Conservation (phyloP, 2,113 vertebrate genomes). For the Nanorana parkeri region DNA sequence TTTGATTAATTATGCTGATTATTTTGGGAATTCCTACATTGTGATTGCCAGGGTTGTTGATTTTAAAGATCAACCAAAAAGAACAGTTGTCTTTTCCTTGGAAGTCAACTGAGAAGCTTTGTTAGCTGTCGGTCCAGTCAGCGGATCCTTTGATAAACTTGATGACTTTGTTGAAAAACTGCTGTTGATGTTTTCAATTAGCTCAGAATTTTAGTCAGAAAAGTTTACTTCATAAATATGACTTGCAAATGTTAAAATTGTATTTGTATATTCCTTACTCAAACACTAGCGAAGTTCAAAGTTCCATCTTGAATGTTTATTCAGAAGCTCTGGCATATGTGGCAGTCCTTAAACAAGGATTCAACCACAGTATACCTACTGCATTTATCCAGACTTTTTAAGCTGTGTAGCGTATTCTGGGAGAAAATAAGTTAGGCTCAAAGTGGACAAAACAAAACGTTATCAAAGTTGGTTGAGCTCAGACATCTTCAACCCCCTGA, state of each 20-base stretch:
- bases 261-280: background rate
- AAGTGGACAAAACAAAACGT: too few species aligned
- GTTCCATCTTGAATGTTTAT: background rate
- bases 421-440: too few species aligned
- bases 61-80: constrained; percentile 58
- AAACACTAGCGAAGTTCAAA: background rate
- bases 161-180: background rate
- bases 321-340: background rate
- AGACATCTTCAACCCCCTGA: too few species aligned
- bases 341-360: too few species aligned
- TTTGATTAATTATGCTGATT: constrained; percentile 47
- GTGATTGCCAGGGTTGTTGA: constrained; percentile 63
- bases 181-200: constrained; percentile 5
- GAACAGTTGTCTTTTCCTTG: constrained; percentile 62
- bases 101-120: constrained; percentile 58
- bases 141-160: background rate
- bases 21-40: constrained; percentile 65
- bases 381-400: too few species aligned
- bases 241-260: background rate
- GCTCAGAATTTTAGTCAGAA: background rate
- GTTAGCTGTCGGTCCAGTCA: constrained; percentile 59
- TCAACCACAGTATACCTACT: too few species aligned
- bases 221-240: background rate
- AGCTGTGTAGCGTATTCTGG: too few species aligned
- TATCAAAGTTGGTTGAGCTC: too few species aligned